A percentile compares a stretch with the other conserved stretches of the same genome.
These are phyloP conservation scores for Amblyjoppa proteus DNA, from an alignment of 2,888 invertebrate species.

Conservation along the genomic window DNA sequence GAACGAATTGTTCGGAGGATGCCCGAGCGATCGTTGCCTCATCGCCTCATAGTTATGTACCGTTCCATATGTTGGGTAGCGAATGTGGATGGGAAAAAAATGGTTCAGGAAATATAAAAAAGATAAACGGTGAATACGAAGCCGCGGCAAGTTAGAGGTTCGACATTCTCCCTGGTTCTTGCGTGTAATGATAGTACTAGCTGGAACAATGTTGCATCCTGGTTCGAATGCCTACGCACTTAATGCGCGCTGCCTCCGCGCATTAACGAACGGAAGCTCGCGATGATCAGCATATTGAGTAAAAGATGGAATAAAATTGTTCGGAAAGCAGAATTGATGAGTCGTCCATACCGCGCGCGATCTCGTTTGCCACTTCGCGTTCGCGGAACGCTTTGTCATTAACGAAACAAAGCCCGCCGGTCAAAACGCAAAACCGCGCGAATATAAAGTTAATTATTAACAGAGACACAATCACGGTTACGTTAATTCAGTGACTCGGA, in stretches of 20 bases:
- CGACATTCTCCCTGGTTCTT: slow-evolving; percentile 24
- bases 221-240: slow-evolving; percentile 24
- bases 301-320: slow-evolving; percentile 11
- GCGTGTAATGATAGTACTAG: background rate
- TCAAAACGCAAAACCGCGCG: slow-evolving; percentile 24
- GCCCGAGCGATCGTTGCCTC: slow-evolving; percentile 45
- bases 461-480: slow-evolving; percentile 49
- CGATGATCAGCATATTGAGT: slow-evolving; percentile 41
- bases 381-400: slow-evolving; percentile 62
- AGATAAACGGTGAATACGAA: slow-evolving; percentile 45
- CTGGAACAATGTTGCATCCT: background rate
- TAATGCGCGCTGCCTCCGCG: background rate
- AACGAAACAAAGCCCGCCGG: slow-evolving; percentile 71
- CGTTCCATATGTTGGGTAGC: slow-evolving; percentile 31
- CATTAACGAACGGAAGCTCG: slow-evolving; percentile 9
- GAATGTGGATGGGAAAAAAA: slow-evolving; percentile 13
- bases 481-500: slow-evolving; percentile 23
- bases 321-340: slow-evolving; percentile 1
- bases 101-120: background rate
- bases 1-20: slow-evolving; percentile 20
- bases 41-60: slow-evolving; percentile 39
- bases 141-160: background rate
- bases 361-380: slow-evolving; percentile 4
- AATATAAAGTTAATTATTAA: slow-evolving; percentile 68
- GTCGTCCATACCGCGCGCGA: slow-evolving; percentile 3